A percentile compares a stretch with the other conserved stretches of the same genome.
These are phyloP conservation scores for Porites cylindrica DNA, from an alignment of 92 coral and sea anemone species.

Conservation along the genomic window DNA sequence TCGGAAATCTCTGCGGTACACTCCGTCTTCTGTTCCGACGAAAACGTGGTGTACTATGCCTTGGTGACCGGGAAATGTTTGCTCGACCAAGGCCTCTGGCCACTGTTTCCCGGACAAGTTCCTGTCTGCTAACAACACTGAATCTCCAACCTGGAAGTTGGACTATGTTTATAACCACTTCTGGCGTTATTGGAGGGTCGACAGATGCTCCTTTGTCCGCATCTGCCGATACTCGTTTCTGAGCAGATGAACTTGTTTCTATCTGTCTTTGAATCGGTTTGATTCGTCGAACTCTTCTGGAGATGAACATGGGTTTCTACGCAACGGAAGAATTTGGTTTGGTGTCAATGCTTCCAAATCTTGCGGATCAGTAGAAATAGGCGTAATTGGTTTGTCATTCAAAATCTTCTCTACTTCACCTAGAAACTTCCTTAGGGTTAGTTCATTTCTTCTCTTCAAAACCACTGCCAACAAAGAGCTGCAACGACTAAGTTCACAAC, in stretches of 20 bases:
- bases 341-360: slow-evolving; percentile 69
- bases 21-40: slow-evolving; percentile 57
- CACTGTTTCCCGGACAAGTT: slow-evolving; percentile 65
- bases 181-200: slow-evolving; percentile 67
- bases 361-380: slow-evolving; percentile 51
- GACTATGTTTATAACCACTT: slow-evolving; percentile 56
- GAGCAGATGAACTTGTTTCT: slow-evolving; percentile 62
- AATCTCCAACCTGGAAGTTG: slow-evolving; percentile 63
- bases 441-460: no score
- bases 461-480: no score
- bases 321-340: slow-evolving; percentile 57
- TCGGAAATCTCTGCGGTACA: slow-evolving; percentile 55
- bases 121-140: slow-evolving; percentile 62
- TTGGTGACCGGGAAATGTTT: slow-evolving; percentile 56
- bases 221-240: slow-evolving; percentile 49
- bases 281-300: slow-evolving; percentile 43
- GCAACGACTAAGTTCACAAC: no score
- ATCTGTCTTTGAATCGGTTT: slow-evolving; percentile 49
- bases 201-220: slow-evolving; percentile 59
- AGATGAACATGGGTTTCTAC: slow-evolving; percentile 40
- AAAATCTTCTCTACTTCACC: slow-evolving; percentile 58
- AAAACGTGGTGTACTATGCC: slow-evolving; percentile 56
- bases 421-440: neutral
- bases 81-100: slow-evolving; percentile 63
- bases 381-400: slow-evolving; percentile 69